phyloP scores from a whole-genome alignment of 2,888 invertebrate genomes.

The Bruchidius siliquastri region DNA sequence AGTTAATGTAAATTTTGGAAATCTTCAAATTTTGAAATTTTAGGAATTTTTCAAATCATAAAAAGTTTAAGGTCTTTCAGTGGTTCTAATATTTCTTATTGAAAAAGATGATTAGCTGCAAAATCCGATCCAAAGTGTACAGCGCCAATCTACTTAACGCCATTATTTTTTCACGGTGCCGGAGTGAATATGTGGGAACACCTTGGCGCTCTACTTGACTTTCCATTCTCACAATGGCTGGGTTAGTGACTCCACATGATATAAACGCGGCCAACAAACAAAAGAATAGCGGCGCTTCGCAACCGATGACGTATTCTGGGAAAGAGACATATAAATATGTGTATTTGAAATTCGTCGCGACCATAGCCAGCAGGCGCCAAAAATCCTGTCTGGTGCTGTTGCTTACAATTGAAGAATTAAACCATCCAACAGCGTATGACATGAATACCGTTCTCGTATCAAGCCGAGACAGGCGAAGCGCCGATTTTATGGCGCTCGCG shows the following conservation, averaged over 20 bases:
- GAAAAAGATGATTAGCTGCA: too few relatives aligned
- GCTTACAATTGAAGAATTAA: background rate
- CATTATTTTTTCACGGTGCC: too few relatives aligned
- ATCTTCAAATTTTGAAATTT: too few relatives aligned
- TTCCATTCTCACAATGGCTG: too few relatives aligned
- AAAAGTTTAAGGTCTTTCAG: too few relatives aligned
- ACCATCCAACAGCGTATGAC: background rate
- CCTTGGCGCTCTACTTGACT: too few relatives aligned
- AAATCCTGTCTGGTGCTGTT: background rate
- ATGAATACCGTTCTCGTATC: background rate
- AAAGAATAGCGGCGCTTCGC: background rate
- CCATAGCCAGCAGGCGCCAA: background rate
- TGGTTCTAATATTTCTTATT: too few relatives aligned
- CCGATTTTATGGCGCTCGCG: background rate
- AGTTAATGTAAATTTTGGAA: too few relatives aligned
- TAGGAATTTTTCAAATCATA: too few relatives aligned
- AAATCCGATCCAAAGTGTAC: too few relatives aligned
- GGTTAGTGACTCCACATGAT: background rate
- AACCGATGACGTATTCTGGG: background rate
- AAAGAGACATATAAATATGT: background rate
- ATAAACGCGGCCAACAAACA: background rate
- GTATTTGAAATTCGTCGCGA: background rate
- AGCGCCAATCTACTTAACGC: too few relatives aligned
- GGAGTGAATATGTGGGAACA: too few relatives aligned
- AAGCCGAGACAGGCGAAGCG: background rate